These are phyloP conservation scores for Apis cerana DNA, from an alignment of 1,140 invertebrate species.

Conservation along the genomic window DNA sequence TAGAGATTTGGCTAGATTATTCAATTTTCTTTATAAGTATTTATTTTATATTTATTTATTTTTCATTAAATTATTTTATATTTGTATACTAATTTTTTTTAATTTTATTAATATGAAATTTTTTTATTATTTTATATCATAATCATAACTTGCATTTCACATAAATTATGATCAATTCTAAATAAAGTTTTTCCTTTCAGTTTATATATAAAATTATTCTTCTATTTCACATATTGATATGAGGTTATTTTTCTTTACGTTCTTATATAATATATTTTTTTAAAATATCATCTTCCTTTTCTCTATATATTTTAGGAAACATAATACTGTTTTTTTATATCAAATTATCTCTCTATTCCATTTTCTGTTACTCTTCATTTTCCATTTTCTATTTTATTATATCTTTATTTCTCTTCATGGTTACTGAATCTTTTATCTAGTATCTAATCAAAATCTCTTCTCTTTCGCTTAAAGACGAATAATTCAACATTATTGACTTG, in stretches of 20 bases:
- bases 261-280: background rate
- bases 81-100: too few species aligned
- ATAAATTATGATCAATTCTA: background rate
- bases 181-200: background rate
- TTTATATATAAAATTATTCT: background rate
- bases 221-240: background rate
- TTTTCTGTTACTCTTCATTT: too few species aligned
- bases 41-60: background rate
- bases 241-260: background rate
- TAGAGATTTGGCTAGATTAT: background rate
- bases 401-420: background rate
- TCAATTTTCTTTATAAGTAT: background rate
- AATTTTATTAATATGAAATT: background rate
- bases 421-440: background rate
- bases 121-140: too few species aligned
- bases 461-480: background rate
- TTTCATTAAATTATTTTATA: background rate
- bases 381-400: background rate
- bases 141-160: background rate
- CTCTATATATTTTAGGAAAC: background rate
- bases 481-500: background rate
- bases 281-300: too few species aligned
- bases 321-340: background rate
- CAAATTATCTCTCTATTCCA: background rate
- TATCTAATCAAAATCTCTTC: conserved; percentile 43